These are phyloP conservation scores for Xenopus tropicalis DNA, from an alignment of 2,113 vertebrate species.

Conservation along the genomic window DNA sequence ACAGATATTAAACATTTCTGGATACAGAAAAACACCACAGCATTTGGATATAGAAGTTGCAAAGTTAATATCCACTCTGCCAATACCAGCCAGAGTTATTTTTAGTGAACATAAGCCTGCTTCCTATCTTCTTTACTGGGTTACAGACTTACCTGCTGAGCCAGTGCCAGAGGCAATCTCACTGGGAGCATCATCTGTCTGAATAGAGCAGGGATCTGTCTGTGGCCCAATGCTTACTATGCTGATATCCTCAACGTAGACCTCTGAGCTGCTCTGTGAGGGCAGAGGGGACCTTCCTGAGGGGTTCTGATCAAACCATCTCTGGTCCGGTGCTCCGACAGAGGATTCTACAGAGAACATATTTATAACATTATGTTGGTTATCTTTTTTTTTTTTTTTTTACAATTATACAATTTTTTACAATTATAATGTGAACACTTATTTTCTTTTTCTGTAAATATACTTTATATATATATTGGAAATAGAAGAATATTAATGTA, in stretches of 20 bases:
- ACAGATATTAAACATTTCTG: no score
- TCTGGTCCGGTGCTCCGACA: constrained; percentile 59
- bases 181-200: constrained; percentile 61
- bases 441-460: no score
- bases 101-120: no score
- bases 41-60: no score
- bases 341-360: constrained; percentile 50
- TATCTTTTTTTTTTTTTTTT: background rate
- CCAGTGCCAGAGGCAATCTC: constrained; percentile 52
- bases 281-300: constrained; percentile 53
- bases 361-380: constrained; percentile 13
- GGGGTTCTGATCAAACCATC: constrained; percentile 57
- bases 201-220: constrained; percentile 62
- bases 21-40: no score
- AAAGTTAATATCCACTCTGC: no score
- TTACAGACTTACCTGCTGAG: background rate
- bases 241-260: constrained; percentile 66
- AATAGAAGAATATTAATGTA: no score
- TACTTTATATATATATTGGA: no score
- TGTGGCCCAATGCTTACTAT: constrained; percentile 67
- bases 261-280: constrained; percentile 71
- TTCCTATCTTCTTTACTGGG: no score
- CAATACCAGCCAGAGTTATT: no score
- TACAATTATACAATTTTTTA: no score
- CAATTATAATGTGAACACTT: no score